These are phyloP conservation scores for Danio tinwini DNA, from an alignment of 2,797 vertebrate species.

Conservation along the genomic window DNA sequence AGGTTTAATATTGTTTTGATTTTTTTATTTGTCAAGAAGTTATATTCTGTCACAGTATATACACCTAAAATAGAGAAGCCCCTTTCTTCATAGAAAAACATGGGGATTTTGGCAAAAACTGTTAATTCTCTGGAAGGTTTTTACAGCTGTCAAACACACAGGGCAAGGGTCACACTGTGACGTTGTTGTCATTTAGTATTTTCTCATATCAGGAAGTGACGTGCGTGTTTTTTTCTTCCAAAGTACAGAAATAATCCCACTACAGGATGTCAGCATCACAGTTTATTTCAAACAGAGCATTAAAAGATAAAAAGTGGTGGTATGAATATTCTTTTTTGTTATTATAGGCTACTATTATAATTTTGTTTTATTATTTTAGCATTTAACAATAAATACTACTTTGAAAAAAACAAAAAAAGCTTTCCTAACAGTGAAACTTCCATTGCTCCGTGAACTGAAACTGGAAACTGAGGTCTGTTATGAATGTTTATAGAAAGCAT, in stretches of 20 bases:
- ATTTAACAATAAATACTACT: background rate
- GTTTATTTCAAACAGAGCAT: slow-evolving; percentile 22
- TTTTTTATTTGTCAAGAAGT: background rate
- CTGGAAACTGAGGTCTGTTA: too few species aligned
- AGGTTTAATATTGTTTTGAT: background rate
- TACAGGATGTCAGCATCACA: slow-evolving; percentile 35
- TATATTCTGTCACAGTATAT: background rate
- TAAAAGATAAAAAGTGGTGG: background rate
- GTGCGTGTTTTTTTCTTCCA: slow-evolving; percentile 11
- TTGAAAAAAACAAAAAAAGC: too few species aligned
- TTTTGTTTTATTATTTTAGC: background rate
- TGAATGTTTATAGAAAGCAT: too few species aligned
- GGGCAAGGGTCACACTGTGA: slow-evolving; percentile 13
- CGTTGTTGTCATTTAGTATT: slow-evolving; percentile 9
- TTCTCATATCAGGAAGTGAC: slow-evolving; percentile 30
- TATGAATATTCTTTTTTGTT: too few species aligned
- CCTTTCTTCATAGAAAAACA: background rate
- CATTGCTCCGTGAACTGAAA: background rate
- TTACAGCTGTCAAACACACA: slow-evolving; percentile 4
- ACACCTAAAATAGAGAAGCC: background rate
- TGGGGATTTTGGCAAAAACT: background rate
- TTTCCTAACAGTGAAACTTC: background rate
- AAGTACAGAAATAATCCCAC: slow-evolving; percentile 32
- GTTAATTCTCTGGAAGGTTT: background rate
- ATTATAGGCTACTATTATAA: too few species aligned